These are phyloP conservation scores for Biston betularia DNA, from an alignment of 2,888 invertebrate species.

Conservation along the genomic window DNA sequence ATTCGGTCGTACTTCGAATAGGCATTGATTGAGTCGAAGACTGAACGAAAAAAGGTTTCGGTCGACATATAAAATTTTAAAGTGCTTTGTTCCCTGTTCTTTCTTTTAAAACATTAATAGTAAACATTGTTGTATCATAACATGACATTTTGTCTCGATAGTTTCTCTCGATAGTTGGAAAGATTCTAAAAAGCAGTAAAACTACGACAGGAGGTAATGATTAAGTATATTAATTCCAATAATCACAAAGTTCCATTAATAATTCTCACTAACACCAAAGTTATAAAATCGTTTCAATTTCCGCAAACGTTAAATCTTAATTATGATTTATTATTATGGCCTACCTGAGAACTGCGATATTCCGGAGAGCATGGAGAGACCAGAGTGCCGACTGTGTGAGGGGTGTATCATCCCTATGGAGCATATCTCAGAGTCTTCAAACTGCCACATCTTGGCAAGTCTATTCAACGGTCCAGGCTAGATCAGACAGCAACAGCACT, in stretches of 20 bases:
- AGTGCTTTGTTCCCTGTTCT: too few relatives aligned
- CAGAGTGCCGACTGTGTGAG: constrained; percentile 90
- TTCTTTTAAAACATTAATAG: too few relatives aligned
- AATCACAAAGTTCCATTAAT: not conserved
- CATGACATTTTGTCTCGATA: too few relatives aligned
- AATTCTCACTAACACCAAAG: constrained; percentile 16
- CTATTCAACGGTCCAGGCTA: constrained; percentile 16
- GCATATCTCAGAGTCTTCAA: constrained; percentile 91
- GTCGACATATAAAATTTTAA: too few relatives aligned
- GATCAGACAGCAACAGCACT: constrained; percentile 15
- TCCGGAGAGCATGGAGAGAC: constrained; percentile 84
- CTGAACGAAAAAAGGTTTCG: too few relatives aligned
- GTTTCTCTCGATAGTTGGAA: too few relatives aligned
- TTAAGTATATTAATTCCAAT: not conserved
- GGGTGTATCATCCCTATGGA: constrained; percentile 94
- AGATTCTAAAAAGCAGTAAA: too few relatives aligned
- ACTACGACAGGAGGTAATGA: too few relatives aligned
- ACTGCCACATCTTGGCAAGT: constrained; percentile 87
- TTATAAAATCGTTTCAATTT: constrained; percentile 37
- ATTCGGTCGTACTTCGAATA: too few relatives aligned
- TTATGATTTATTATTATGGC: constrained; percentile 21
- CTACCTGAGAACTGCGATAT: constrained; percentile 80
- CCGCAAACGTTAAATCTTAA: constrained; percentile 13
- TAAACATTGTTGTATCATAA: too few relatives aligned
- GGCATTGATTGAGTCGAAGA: too few relatives aligned